Evolutionary conservation across 2,797 vertebrate genomes (phyloP).

Genomic region (Melanogrammus aeglefinus): DNA sequence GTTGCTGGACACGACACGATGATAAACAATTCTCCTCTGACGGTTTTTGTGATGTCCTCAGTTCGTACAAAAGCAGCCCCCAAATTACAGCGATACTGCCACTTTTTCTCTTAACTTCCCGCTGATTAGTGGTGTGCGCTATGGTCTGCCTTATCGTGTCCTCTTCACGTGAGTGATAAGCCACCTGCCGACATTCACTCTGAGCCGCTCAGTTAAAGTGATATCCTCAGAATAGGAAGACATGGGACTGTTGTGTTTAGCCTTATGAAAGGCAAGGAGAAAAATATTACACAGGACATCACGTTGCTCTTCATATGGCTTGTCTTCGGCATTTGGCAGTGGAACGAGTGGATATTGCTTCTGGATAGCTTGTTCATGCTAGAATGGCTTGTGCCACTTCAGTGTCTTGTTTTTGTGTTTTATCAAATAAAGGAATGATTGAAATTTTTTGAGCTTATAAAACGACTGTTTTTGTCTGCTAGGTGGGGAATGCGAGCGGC

Average conservation of each 20-base stretch:
- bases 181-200: slow-evolving; percentile 25
- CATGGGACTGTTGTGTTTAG: background rate
- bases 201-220: slow-evolving; percentile 17
- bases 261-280: too few relatives aligned
- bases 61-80: too few relatives aligned
- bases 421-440: slow-evolving; percentile 16
- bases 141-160: background rate
- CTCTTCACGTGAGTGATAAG: slow-evolving; percentile 25
- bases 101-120: too few relatives aligned
- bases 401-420: slow-evolving; percentile 13
- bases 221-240: slow-evolving; percentile 11
- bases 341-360: background rate
- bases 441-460: slow-evolving; percentile 17
- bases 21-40: slow-evolving; percentile 8
- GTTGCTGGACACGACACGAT: slow-evolving; percentile 17
- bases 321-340: background rate
- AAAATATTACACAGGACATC: background rate
- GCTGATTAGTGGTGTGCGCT: too few relatives aligned
- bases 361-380: background rate
- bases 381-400: background rate
- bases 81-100: too few relatives aligned
- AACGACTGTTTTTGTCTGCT: background rate
- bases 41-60: too few relatives aligned
- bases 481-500: background rate
- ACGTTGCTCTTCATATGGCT: background rate